Evolutionary conservation across 2,797 vertebrate species (phyloP).

Genomic region (Gorsachius magnificus): DNA sequence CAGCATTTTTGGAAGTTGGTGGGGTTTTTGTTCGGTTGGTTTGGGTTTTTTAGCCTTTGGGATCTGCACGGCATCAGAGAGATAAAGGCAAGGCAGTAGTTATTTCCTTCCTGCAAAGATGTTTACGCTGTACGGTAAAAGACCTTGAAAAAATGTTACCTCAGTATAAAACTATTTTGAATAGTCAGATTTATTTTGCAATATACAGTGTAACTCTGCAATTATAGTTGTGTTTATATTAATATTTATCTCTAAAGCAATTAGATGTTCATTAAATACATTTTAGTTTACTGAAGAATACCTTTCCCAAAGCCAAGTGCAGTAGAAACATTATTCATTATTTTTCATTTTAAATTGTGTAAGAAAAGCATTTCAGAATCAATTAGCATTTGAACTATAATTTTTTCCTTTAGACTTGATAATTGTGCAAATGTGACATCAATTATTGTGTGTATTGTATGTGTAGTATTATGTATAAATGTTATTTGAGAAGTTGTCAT

Average conservation of each 20-base stretch:
- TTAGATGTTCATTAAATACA: not conserved
- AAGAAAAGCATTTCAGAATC: not conserved
- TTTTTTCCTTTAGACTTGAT: not conserved
- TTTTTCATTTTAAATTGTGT: not conserved
- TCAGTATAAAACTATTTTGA: not conserved
- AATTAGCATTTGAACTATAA: not conserved
- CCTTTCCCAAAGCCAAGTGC: not conserved
- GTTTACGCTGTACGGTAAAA: not conserved
- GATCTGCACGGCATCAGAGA: not conserved
- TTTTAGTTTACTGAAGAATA: not conserved
- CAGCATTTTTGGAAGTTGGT: not conserved
- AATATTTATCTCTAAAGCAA: not conserved
- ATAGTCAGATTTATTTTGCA: not conserved
- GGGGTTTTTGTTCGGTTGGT: not conserved
- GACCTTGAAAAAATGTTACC: not conserved
- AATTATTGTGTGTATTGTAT: not conserved
- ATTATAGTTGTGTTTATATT: not conserved
- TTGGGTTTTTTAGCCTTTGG: not conserved
- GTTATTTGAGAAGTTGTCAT: constrained; percentile 8
- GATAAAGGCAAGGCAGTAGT: not conserved
- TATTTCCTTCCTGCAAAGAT: not conserved
- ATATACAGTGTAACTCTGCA: not conserved
- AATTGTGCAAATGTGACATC: not conserved
- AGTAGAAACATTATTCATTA: not conserved
- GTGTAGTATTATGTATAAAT: not conserved